Evolutionary conservation across 2,113 vertebrate species (phyloP), one percentile per base, ranked within the genome.

Genomic region (Rutilus rutilus): DNA sequence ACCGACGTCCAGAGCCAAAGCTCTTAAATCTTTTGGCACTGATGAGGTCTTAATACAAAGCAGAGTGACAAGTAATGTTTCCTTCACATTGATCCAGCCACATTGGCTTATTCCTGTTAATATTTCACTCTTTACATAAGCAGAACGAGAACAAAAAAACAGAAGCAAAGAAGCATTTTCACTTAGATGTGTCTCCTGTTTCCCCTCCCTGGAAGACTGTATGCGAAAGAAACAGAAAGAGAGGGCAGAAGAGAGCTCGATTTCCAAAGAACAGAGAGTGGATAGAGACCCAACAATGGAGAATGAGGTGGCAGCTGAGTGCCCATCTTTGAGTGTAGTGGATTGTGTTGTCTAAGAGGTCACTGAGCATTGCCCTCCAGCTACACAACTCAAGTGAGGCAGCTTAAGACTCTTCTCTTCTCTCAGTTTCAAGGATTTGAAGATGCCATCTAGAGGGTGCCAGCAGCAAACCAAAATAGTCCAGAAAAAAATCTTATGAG

Each of bases 1-100:
- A 87, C 87, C 90, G 90, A 93, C 91, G 90, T 88, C 67, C 82
- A 57, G 69, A 82, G 87, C 88, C 91, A 90, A 87, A 89, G 62
- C 84, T 86, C 89, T 90, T 92, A 90, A 93, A 91, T 92, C 89
- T 89, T 90, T 87, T 91, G 92, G 87, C 90, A 87, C 80, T 76
- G 71, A 86, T 81, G 85, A 91, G 88, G 87, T 89, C 89, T 90
- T 92, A 91, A 92, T 91, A 89, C 91, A 90, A 91, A 89, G 90
- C 86, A 90, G 88, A 92, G 83, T 92, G 93, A 93, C 93, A 93
- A 91, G 89, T 91, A 92, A 90, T 89, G 90, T 83, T 84, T 91
- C 91, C 90, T 88, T 86, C 86, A 69, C 27, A 92, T 86, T 82
- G 83, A 84, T 71, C 25, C 87, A 91, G 92, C 82, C 88, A 84